Evolutionary conservation across 2,113 vertebrate genomes (phyloP).

Genomic region (Pangasianodon gigas): DNA sequence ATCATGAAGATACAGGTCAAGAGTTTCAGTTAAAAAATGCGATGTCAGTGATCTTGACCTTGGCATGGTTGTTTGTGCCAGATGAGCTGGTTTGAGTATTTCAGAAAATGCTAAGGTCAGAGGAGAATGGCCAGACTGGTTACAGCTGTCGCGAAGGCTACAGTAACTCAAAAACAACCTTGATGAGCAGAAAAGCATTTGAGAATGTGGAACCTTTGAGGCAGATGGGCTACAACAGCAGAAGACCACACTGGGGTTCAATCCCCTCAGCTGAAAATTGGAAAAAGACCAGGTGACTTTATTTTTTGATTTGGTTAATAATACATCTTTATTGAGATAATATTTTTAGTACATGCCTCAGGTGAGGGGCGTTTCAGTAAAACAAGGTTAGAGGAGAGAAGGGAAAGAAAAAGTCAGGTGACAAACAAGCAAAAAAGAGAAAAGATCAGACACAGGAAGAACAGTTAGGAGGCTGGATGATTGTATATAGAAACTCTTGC

Average conservation of each 20-base stretch:
- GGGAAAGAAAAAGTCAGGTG: conserved; percentile 55
- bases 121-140: not conserved
- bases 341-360: conserved; percentile 60
- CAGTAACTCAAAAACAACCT: not conserved
- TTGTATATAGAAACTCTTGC: conserved; percentile 27
- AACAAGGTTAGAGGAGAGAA: conserved; percentile 62
- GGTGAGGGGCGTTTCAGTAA: conserved; percentile 54
- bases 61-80: not conserved
- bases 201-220: not conserved
- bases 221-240: not conserved
- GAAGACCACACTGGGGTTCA: not conserved
- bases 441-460: conserved; percentile 57
- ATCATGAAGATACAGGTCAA: not conserved
- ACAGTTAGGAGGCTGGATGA: conserved; percentile 44
- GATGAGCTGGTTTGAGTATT: not conserved
- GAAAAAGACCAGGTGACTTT: not conserved
- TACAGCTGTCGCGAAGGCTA: not conserved
- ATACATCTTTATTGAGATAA: conserved; percentile 70
- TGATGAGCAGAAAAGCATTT: not conserved
- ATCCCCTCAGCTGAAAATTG: not conserved
- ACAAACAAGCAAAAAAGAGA: conserved; percentile 51
- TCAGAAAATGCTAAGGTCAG: not conserved
- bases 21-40: not conserved
- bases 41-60: not conserved
- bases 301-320: conserved; percentile 57